Evolutionary conservation across 2,888 invertebrate species (phyloP), one percentile per base, ranked within the genome.

Genomic region (Eustalomyia histrio): DNA sequence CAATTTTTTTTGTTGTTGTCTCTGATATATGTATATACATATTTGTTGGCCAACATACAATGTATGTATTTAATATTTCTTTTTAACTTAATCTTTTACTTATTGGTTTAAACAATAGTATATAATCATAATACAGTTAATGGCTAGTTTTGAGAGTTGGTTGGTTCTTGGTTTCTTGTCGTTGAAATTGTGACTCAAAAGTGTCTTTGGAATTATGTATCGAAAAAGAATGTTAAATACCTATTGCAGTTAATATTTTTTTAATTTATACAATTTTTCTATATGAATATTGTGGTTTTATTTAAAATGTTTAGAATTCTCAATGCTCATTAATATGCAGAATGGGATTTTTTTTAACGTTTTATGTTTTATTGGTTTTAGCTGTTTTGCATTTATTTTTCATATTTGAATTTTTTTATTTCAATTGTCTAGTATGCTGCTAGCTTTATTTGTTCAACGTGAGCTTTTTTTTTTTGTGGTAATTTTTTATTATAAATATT

Each of bases 261-360:
- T 1, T 39, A 47, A n/a, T 47, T 10, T n/a, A 47, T 47, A 39
- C 3, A 39, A 43, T 43, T 39, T 55, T 24, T 57, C 14, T 68
- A 33, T 68, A 68, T 17, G 29, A 57, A 57, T 50, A 58, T 68
- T 69, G 39, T 18, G 12, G 18, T 14, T 53, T 43, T 57, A 24
- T 64, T 43, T 17, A 21, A 43, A 75, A 61, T 71, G 50, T 60
- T 76, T 60, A 67, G 71, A 75, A 67, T 80, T 75, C 65, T 75
- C 50, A 18, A 76, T 63, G 53, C 72, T 80, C 50, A 80, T 80
- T 80, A 58, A 72, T 76, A 80, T 80, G 80, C 80, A 68, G 68
- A 80, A 39, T 63, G 52, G 50, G 67, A 68, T 43, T 29, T 72
- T 55, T 55, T 39, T 60, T 67, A 60, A 65, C 60, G 67, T 61